Base-by-base conservation (phyloP, 2,797 vertebrate genomes). In the Lophotriccus pileatus region DNA sequence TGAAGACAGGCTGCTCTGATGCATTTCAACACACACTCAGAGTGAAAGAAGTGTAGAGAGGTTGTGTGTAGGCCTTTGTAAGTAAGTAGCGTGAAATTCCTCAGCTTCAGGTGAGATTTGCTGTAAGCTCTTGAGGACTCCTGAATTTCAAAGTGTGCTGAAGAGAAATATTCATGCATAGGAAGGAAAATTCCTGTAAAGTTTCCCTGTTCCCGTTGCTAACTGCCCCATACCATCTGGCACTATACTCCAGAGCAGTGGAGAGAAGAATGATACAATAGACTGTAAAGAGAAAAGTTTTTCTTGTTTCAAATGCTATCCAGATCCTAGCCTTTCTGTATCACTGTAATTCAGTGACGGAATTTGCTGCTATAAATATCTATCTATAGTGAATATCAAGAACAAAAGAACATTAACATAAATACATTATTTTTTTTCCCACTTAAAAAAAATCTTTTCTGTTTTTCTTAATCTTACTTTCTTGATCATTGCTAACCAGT, bases 381-480 rank as follows among this genome's bases (percentile, higher is more conserved):
- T 90, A 63, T 15, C 56, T 68, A 32, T 47, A 49, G 39, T 56
- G 64, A 68, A 44, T 87, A 93, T 80, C 68, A 90, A 92, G 72
- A 82, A 92, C 60, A 77, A 87, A 95, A 77, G 56, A 63, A 67
- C 70, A 62, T 85, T 70, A 87, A 58, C 44, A 50, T n/a, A 85
- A 87, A 89, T 50, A 24, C 44, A 50, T 90, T 24, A 14, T 30
- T 87, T 94, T 90, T 70, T 89, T 34, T 2, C 3, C 21, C 9
- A 72, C 56, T 83, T 92, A 82, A 91, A 70, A 93, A 90, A 93
- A 90, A 70, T 92, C 44, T 94, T 60, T 89, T 90, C 53, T 80
- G 36, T 84, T 95, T 93, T 90, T 79, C 77, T 92, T 94, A 77
- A 64, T 94, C 81, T 94, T 84, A 73, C 86, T 93, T 94, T 83